These are phyloP conservation scores for Heterodera filipjevi DNA, from an alignment of 2,888 invertebrate species.

Conservation along the genomic window DNA sequence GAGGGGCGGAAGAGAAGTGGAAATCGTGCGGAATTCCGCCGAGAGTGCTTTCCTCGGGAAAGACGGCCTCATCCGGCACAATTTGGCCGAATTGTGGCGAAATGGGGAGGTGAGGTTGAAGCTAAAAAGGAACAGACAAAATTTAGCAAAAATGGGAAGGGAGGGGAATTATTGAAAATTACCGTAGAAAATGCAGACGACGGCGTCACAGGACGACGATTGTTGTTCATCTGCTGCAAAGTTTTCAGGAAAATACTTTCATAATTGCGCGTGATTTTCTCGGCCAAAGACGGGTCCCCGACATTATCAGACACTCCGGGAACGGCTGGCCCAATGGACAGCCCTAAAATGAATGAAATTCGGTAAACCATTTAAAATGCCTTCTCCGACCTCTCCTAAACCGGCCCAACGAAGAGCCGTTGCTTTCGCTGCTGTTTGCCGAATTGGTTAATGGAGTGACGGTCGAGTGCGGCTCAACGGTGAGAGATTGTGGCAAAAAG, in stretches of 20 bases:
- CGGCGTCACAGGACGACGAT: background rate
- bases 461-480: background rate
- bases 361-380: too few relatives aligned
- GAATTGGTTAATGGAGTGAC: background rate
- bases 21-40: slow-evolving; percentile 27
- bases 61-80: background rate
- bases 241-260: background rate
- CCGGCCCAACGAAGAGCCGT: background rate
- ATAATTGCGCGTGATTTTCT: background rate
- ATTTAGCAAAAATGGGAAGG: background rate
- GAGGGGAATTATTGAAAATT: background rate
- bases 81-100: background rate
- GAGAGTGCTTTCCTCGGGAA: background rate
- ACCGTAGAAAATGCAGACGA: background rate
- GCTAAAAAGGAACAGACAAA: background rate
- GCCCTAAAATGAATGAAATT: background rate
- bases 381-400: background rate
- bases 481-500: background rate
- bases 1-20: background rate
- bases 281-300: background rate
- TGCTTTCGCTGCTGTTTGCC: background rate
- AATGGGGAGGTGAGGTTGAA: background rate
- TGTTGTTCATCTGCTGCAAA: background rate
- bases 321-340: background rate
- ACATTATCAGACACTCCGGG: background rate